A percentile compares a stretch with the other conserved stretches of the same genome.
These are phyloP conservation scores for Cydia pomonella DNA, from an alignment of 1,140 invertebrate genomes.

Conservation along the genomic window DNA sequence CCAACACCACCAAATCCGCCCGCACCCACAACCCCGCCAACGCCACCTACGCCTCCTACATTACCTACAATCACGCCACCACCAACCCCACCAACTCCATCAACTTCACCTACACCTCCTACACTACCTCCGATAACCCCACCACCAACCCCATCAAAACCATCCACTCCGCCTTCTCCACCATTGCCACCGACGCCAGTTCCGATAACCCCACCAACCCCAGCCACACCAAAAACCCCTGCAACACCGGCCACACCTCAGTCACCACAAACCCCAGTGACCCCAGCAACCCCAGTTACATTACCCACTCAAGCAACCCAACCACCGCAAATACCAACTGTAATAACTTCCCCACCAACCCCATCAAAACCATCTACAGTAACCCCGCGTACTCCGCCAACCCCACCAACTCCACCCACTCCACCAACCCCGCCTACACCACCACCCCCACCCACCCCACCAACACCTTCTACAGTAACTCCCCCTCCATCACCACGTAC, in stretches of 20 bases:
- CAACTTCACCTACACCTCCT: not conserved
- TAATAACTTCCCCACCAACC: not conserved
- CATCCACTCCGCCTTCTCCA: not conserved
- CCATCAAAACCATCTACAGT: no score
- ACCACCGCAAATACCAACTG: not conserved
- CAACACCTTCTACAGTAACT: not conserved
- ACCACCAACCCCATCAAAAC: no score
- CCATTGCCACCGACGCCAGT: not conserved
- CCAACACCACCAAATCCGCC: no score
- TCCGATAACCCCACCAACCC: not conserved
- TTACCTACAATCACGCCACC: no score
- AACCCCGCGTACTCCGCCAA: no score
- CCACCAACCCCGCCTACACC: not conserved
- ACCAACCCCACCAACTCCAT: not conserved
- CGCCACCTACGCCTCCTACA: not conserved
- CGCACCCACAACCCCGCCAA: not conserved
- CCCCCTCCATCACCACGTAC: no score
- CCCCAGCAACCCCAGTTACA: not conserved
- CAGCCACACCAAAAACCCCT: not conserved
- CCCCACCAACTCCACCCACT: no score
- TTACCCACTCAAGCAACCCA: not conserved
- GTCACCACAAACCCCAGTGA: not conserved
- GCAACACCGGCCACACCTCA: not conserved
- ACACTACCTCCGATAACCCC: not conserved
- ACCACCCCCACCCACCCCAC: not conserved